Conservation (phyloP, 2,888 invertebrate genomes). For the Drosophila lacicola region DNA sequence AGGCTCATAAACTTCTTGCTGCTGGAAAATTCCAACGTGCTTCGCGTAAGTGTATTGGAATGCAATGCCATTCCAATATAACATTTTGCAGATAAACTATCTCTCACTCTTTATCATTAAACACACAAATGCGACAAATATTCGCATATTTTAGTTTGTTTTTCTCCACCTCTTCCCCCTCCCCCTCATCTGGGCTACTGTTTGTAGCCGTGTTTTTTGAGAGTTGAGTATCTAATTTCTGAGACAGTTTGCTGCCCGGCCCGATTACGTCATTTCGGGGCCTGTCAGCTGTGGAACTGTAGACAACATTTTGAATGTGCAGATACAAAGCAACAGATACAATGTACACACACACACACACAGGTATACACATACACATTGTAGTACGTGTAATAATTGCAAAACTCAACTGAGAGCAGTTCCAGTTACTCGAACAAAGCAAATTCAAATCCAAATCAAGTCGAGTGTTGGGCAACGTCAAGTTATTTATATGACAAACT, state of each 20-base stretch:
- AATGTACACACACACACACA: constrained; percentile 21
- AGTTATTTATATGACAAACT: constrained; percentile 31
- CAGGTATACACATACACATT: constrained; percentile 9
- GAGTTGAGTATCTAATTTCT: constrained; percentile 58
- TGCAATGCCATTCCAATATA: constrained; percentile 43
- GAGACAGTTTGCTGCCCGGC: constrained; percentile 29
- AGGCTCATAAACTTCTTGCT: not conserved
- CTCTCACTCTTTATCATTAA: constrained; percentile 27
- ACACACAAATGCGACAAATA: constrained; percentile 22
- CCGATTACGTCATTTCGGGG: constrained; percentile 48
- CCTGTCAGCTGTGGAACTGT: constrained; percentile 34
- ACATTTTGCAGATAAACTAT: constrained; percentile 48
- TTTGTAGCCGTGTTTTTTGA: constrained; percentile 10
- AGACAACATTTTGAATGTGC: constrained; percentile 42
- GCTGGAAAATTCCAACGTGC: constrained; percentile 9
- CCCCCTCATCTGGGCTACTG: constrained; percentile 13
- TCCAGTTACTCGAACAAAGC: constrained; percentile 63
- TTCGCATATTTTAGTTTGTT: constrained; percentile 45
- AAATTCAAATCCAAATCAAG: constrained; percentile 21
- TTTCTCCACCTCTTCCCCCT: not conserved
- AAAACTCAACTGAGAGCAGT: constrained; percentile 55
- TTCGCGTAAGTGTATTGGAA: constrained; percentile 1
- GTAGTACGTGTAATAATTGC: constrained; percentile 60
- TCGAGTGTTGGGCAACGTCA: constrained; percentile 34
- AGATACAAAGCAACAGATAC: constrained; percentile 33